Evolutionary conservation across 35 echinoderm and acorn worm species (phyloP).

Genomic region (Nesometra sesokonis): DNA sequence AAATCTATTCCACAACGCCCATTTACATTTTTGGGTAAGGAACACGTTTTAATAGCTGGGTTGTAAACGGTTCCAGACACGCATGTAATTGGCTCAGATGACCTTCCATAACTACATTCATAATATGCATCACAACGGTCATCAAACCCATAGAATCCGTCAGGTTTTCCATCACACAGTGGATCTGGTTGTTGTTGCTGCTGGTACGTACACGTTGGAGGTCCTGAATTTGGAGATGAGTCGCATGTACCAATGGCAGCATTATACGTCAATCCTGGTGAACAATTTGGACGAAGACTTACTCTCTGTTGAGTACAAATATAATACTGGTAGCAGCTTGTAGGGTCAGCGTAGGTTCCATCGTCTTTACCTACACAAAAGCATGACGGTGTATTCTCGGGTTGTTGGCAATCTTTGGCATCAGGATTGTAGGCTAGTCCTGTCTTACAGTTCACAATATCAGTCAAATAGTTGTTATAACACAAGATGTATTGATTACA

Average conservation of each 20-base stretch:
- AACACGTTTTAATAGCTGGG: not conserved
- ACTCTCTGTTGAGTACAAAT: not conserved
- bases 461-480: not conserved
- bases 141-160: not conserved
- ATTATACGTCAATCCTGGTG: not conserved
- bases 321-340: not conserved
- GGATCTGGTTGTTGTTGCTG: not conserved
- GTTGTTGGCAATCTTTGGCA: not conserved
- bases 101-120: not conserved
- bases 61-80: not conserved
- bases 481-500: not conserved
- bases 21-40: not conserved
- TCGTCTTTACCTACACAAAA: not conserved
- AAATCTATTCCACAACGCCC: not conserved
- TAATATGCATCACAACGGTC: not conserved
- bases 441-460: not conserved
- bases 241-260: not conserved
- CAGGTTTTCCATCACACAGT: not conserved
- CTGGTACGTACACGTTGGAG: not conserved
- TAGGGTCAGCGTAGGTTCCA: not conserved
- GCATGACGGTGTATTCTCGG: not conserved
- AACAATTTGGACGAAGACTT: not conserved
- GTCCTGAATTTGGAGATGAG: not conserved
- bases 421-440: not conserved
- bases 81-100: not conserved